Conservation (phyloP, 2,888 invertebrate species). For the Apodemia arnacis region DNA sequence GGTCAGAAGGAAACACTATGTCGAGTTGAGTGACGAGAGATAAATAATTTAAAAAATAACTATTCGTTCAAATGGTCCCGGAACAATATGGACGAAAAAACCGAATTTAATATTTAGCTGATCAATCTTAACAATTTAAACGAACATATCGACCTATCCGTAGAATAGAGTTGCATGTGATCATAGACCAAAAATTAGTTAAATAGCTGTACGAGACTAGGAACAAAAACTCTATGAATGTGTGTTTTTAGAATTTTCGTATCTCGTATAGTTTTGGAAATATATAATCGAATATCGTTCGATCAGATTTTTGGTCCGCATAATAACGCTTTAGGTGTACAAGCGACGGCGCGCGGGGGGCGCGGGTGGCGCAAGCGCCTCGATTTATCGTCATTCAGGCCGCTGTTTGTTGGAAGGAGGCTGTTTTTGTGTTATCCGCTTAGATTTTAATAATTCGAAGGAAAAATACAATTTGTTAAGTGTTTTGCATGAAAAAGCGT, state of each 20-base stretch:
- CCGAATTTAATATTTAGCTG: too few species aligned
- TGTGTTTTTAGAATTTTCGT: slow-evolving; percentile 56
- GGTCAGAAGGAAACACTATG: too few species aligned
- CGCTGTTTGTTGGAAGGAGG: slow-evolving; percentile 26
- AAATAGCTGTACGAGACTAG: slow-evolving; percentile 44
- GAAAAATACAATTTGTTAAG: not conserved
- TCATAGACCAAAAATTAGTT: slow-evolving; percentile 53
- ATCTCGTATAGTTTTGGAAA: slow-evolving; percentile 57
- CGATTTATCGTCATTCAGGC: slow-evolving; percentile 20
- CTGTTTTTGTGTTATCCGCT: slow-evolving; percentile 17
- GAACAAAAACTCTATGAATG: slow-evolving; percentile 46
- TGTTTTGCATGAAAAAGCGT: slow-evolving; percentile 6
- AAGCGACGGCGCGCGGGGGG: not conserved
- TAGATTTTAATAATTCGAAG: slow-evolving; percentile 1
- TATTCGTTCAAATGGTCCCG: too few species aligned
- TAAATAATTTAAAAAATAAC: too few species aligned
- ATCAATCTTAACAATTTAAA: too few species aligned
- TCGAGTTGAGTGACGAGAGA: too few species aligned
- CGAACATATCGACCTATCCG: too few species aligned
- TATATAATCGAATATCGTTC: slow-evolving; percentile 61
- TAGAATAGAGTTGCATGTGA: slow-evolving; percentile 69
- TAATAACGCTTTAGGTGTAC: slow-evolving; percentile 17
- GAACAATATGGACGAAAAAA: too few species aligned
- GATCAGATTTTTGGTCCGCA: slow-evolving; percentile 20
- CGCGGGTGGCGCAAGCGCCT: slow-evolving; percentile 12